Percentiles rank a stretch among this genome's conserved stretches.
These are phyloP conservation scores for Sycophaga agraensis DNA, from an alignment of 1,140 invertebrate species.

Conservation along the genomic window DNA sequence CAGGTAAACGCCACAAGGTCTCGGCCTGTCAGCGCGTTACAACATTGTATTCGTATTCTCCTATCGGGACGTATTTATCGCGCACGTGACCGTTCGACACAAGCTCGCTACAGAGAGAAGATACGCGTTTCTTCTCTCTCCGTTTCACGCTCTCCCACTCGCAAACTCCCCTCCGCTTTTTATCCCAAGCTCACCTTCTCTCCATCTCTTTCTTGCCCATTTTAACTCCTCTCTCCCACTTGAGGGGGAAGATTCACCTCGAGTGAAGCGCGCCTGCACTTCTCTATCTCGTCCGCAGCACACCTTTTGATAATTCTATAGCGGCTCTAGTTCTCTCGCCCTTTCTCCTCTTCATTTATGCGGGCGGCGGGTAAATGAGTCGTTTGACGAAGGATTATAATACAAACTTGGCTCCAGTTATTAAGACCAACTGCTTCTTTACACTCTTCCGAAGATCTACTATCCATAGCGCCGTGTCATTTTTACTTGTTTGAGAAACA, in stretches of 20 bases:
- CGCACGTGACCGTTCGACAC: too few species aligned
- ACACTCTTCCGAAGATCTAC: too few species aligned
- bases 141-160: neutral
- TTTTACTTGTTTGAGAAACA: too few species aligned
- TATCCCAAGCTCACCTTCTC: neutral
- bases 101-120: too few species aligned
- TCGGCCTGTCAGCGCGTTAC: neutral
- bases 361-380: neutral
- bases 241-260: neutral
- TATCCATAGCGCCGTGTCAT: too few species aligned
- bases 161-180: neutral
- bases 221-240: neutral
- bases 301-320: slow-evolving; percentile 1
- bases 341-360: slow-evolving; percentile 10
- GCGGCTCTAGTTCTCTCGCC: neutral
- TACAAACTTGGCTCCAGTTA: neutral
- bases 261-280: neutral
- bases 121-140: neutral
- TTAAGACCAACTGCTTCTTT: neutral
- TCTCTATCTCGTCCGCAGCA: neutral
- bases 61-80: slow-evolving; percentile 5
- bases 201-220: neutral
- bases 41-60: slow-evolving; percentile 9
- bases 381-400: slow-evolving; percentile 8
- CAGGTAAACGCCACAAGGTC: neutral